Percentiles rank a stretch among this genome's conserved stretches.
phyloP scores from a whole-genome alignment of 2,797 vertebrate genomes.

The Siniperca scherzeri region DNA sequence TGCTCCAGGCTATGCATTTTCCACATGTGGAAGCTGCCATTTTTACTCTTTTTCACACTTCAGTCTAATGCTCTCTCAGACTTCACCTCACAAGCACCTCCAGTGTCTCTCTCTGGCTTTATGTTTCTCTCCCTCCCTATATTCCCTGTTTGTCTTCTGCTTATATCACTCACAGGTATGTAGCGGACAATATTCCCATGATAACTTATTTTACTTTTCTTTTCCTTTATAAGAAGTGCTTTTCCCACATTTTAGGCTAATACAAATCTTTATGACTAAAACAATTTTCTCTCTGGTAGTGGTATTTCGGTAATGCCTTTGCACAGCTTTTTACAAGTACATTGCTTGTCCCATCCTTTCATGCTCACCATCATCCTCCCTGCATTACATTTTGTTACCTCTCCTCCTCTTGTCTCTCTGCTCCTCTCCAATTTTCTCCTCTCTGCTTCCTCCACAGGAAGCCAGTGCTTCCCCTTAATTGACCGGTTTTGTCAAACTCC shows the following conservation, averaged over 20 bases:
- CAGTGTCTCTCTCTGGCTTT: background rate
- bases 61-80: constrained; percentile 46
- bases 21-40: constrained; percentile 67
- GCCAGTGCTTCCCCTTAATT: constrained; percentile 69
- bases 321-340: background rate
- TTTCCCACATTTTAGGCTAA: background rate
- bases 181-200: background rate
- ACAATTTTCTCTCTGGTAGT: background rate
- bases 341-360: constrained; percentile 11
- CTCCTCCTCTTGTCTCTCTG: constrained; percentile 23
- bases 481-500: constrained; percentile 67
- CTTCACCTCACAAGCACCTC: constrained; percentile 37
- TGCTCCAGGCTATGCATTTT: constrained; percentile 71
- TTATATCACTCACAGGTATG: background rate
- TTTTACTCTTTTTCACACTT: constrained; percentile 67
- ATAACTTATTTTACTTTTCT: background rate
- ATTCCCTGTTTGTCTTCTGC: background rate
- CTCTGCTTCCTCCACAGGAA: constrained; percentile 50
- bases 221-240: background rate
- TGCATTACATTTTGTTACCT: constrained; percentile 24
- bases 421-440: constrained; percentile 45
- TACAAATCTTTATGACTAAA: background rate
- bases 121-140: background rate
- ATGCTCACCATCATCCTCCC: constrained; percentile 17
- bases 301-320: background rate